Evolutionary conservation across 1,140 invertebrate species (phyloP), one percentile per base, ranked within the genome.

Genomic region (Zaprionus lachaisei): DNA sequence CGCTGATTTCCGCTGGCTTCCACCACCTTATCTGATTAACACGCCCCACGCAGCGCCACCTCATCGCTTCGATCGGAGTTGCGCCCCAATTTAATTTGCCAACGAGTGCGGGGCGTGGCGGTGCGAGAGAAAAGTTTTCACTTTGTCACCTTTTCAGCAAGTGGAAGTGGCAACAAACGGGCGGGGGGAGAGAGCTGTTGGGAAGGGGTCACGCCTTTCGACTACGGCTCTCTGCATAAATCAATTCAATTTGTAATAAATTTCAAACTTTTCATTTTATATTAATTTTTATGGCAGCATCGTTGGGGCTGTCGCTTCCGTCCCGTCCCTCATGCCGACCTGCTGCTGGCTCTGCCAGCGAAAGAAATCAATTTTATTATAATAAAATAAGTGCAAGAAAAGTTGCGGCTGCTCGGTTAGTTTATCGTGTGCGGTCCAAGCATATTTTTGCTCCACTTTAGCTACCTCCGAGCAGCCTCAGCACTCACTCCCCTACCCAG

Each of bases 201-300:
- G 44, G n/a, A 14, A 5, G 7, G 31, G 28, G 7, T 9, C 44
- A 47, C 20, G 57, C 15, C 17, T 44, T 26, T 26, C n/a, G 55
- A 24, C 63, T 28, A 15, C 60, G 56, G 54, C 44, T 64, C 69
- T 60, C 74, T 85, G 85, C 85, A 89, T 89, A 89, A 89, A 89
- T 89, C 85, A 89, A 89, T 89, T 89, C 81, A 89, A 89, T 90
- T 89, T 89, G 85, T 90, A 89, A 89, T 90, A 89, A 89, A 89
- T 89, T 89, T 90, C 85, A 89, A 89, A 89, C 85, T 89, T 89
- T 89, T 89, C 85, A 90, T 89, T 89, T 89, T 90, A 90, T 89
- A 89, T 89, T 89, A 89, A 89, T 89, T 90, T 84, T 84, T 83
- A 89, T 84, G 85, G 72, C 85, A 89, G 76, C 78, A 51, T 66